These are phyloP conservation scores for Scomber colias DNA, from an alignment of 2,113 vertebrate species.

Conservation along the genomic window DNA sequence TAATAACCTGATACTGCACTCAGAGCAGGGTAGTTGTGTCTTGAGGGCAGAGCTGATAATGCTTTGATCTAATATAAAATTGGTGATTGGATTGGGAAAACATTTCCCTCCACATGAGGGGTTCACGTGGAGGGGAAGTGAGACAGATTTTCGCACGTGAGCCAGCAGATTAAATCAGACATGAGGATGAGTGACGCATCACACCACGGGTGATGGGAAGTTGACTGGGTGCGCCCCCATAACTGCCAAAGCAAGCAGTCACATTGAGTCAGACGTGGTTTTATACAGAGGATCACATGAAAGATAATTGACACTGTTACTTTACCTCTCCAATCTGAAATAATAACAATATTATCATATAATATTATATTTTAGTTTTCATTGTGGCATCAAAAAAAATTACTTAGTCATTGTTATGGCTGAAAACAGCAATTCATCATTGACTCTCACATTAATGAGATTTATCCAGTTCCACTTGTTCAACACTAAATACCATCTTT, in stretches of 20 bases:
- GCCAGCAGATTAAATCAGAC: slow-evolving; percentile 64
- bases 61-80: slow-evolving; percentile 65
- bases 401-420: too few species aligned
- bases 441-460: too few species aligned
- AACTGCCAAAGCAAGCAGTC: slow-evolving; percentile 54
- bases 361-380: too few species aligned
- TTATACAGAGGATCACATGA: background rate
- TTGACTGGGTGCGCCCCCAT: slow-evolving; percentile 76
- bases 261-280: slow-evolving; percentile 32
- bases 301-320: background rate
- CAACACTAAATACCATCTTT: too few species aligned
- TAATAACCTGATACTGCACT: slow-evolving; percentile 30
- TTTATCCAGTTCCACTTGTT: too few species aligned
- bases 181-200: slow-evolving; percentile 78
- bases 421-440: too few species aligned
- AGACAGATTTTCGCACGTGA: slow-evolving; percentile 59
- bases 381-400: too few species aligned
- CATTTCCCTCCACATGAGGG: slow-evolving; percentile 45
- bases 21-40: slow-evolving; percentile 20
- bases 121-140: slow-evolving; percentile 60
- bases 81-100: slow-evolving; percentile 59
- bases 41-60: slow-evolving; percentile 47
- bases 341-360: too few species aligned
- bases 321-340: background rate
- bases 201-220: slow-evolving; percentile 60